phyloP scores from a whole-genome alignment of 2,888 invertebrate species.

The Vandiemenella viatica region DNA sequence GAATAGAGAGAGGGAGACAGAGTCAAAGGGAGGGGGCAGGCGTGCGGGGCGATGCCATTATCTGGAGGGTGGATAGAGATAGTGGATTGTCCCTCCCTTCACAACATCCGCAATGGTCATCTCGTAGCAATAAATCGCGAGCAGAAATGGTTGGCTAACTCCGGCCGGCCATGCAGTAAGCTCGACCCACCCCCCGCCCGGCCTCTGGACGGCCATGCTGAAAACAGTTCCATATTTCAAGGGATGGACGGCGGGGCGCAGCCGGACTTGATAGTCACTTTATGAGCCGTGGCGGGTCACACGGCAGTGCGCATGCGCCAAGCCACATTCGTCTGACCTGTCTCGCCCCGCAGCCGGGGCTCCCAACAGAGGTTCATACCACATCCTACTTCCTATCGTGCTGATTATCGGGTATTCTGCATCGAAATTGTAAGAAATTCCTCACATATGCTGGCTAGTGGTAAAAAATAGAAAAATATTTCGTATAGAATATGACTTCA shows the following conservation, averaged over 20 bases:
- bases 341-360: background rate
- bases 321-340: no score
- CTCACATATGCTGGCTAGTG: no score
- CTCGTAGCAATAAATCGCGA: conserved; percentile 14
- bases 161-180: conserved; percentile 2
- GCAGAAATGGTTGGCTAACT: conserved; percentile 15
- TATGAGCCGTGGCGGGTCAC: conserved; percentile 12
- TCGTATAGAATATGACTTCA: no score
- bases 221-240: conserved; percentile 15
- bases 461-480: no score
- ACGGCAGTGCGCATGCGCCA: background rate
- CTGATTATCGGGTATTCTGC: no score
- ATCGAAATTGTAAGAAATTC: no score
- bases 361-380: no score
- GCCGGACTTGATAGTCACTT: conserved; percentile 12
- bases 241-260: conserved; percentile 1
- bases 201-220: conserved; percentile 9
- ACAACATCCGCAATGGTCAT: conserved; percentile 13
- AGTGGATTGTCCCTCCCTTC: conserved; percentile 6
- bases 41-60: conserved; percentile 1
- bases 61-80: background rate
- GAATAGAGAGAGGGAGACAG: background rate
- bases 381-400: no score
- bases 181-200: conserved; percentile 1
- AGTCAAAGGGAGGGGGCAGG: background rate